These are phyloP conservation scores for Malacoraja senta DNA, from an alignment of 2,797 vertebrate genomes.

Conservation along the genomic window DNA sequence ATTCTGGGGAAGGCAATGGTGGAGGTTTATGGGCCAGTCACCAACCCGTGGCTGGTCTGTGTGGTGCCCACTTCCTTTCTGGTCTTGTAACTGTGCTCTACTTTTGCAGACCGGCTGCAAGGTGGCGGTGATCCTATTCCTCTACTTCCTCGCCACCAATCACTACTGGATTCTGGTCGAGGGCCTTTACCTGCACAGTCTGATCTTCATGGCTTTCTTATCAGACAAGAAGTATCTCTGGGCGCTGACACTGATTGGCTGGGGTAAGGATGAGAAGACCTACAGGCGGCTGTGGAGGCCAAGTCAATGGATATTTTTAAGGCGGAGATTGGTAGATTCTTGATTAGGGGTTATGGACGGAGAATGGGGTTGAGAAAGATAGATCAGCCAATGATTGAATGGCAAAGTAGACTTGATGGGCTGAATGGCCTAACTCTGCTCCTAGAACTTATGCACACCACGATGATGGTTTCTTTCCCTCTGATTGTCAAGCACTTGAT, in stretches of 20 bases:
- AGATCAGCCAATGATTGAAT: no score
- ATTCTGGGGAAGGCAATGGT: no score
- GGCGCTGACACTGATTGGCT: slow-evolving; percentile 80
- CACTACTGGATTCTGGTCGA: slow-evolving; percentile 92
- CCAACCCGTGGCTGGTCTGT: not conserved
- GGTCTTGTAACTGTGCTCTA: not conserved
- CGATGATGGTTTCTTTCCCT: no score
- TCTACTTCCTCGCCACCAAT: slow-evolving; percentile 87
- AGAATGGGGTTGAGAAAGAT: no score
- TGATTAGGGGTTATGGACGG: no score
- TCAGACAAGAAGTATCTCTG: slow-evolving; percentile 82
- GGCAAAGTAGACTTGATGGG: no score
- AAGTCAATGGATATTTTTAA: no score
- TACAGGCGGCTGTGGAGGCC: no score
- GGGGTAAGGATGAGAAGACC: slow-evolving; percentile 62
- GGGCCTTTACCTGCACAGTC: slow-evolving; percentile 81
- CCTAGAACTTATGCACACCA: no score
- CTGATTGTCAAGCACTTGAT: no score
- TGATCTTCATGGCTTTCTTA: slow-evolving; percentile 90
- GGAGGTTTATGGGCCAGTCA: not conserved
- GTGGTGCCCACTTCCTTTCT: not conserved
- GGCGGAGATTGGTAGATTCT: no score
- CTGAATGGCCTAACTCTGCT: no score
- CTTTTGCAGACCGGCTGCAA: slow-evolving; percentile 75
- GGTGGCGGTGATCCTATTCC: slow-evolving; percentile 76